Percentiles rank a stretch among this genome's conserved stretches.
These are phyloP conservation scores for Drosophila neocordata DNA, from an alignment of 1,140 invertebrate species.

Conservation along the genomic window DNA sequence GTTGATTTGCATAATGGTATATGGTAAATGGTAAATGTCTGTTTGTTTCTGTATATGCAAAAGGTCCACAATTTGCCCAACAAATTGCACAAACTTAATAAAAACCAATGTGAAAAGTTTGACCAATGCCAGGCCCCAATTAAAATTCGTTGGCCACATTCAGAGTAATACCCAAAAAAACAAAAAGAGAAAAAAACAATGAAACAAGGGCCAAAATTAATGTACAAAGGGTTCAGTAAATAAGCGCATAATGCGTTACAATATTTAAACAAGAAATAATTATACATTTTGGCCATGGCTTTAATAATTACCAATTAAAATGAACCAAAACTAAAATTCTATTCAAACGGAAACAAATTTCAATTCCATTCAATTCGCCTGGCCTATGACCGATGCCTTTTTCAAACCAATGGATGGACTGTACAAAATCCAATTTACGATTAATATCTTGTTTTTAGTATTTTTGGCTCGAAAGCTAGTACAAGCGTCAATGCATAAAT, in stretches of 20 bases:
- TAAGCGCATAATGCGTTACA: conserved; percentile 4
- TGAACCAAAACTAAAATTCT: background rate
- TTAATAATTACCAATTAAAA: conserved; percentile 11
- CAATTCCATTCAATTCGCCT: background rate
- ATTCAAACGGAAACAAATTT: background rate
- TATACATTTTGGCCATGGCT: background rate
- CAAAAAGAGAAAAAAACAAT: no score
- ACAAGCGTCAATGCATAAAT: conserved; percentile 17
- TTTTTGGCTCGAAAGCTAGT: background rate
- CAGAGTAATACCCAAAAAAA: background rate
- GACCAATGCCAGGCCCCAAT: background rate
- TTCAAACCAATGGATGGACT: background rate
- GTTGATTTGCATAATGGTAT: conserved; percentile 52
- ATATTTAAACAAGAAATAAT: conserved; percentile 2
- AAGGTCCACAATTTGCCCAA: conserved; percentile 22
- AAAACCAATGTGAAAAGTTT: conserved; percentile 7
- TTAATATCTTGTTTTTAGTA: background rate
- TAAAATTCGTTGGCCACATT: conserved; percentile 11
- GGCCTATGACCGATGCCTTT: background rate
- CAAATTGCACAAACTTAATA: conserved; percentile 26
- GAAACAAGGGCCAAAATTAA: background rate
- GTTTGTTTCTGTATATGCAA: background rate
- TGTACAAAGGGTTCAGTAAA: conserved; percentile 10
- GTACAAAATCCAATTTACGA: background rate
- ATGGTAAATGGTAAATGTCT: conserved; percentile 27